Percentiles rank a stretch among this genome's conserved stretches.
These are phyloP conservation scores for Muscina levida DNA, from an alignment of 2,888 invertebrate genomes.

Conservation along the genomic window DNA sequence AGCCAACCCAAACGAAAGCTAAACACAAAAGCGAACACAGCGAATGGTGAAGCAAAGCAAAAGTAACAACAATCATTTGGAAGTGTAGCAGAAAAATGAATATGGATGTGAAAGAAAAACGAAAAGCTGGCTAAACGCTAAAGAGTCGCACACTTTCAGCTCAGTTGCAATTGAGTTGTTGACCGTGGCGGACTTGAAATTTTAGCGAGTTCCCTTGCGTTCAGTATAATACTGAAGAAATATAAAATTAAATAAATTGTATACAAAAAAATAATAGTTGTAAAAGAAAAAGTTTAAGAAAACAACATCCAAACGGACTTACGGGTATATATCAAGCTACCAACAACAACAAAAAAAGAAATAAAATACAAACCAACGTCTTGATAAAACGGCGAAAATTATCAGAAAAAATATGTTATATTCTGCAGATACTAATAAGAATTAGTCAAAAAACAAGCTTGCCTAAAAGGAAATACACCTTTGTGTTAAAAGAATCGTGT, in stretches of 20 bases:
- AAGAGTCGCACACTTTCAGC: constrained; percentile 66
- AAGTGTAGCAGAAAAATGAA: constrained; percentile 46
- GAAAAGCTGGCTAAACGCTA: constrained; percentile 70
- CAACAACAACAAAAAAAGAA: neutral
- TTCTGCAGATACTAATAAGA: too few relatives aligned
- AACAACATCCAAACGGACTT: constrained; percentile 22
- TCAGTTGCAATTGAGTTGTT: constrained; percentile 76
- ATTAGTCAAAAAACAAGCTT: too few relatives aligned
- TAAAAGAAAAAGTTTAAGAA: constrained; percentile 8
- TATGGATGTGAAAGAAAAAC: constrained; percentile 29
- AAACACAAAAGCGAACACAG: constrained; percentile 24
- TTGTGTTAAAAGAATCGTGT: too few relatives aligned
- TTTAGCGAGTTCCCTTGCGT: constrained; percentile 59
- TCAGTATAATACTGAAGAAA: constrained; percentile 31
- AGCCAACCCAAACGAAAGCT: constrained; percentile 20
- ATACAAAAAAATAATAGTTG: neutral
- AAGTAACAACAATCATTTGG: constrained; percentile 41
- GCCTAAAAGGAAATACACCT: too few relatives aligned
- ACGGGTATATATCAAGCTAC: constrained; percentile 28
- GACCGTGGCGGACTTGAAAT: constrained; percentile 74
- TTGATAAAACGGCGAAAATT: too few relatives aligned
- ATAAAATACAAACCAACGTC: constrained; percentile 5
- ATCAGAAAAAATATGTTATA: constrained; percentile 1
- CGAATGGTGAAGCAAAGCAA: constrained; percentile 40
- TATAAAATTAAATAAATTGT: constrained; percentile 4